phyloP scores from a whole-genome alignment of 2,797 vertebrate genomes.

The Lithobates sylvaticus region DNA sequence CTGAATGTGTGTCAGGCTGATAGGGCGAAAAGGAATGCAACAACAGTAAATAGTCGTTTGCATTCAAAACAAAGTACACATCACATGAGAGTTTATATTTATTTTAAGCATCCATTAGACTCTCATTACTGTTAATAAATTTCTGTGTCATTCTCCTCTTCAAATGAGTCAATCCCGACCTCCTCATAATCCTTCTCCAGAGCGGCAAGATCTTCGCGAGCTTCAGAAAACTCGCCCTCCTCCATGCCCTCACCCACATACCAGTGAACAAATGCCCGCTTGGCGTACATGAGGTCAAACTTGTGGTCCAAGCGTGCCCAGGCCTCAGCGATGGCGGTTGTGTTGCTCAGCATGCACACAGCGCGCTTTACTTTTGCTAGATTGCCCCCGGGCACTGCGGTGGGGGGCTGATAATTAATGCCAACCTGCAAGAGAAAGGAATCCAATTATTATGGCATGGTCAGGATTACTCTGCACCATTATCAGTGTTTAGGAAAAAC shows the following conservation, averaged over 20 bases:
- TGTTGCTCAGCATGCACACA: constrained; percentile 96
- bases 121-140: not conserved
- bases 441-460: too few species aligned
- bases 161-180: constrained; percentile 84
- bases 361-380: constrained; percentile 91
- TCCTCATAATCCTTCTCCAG: constrained; percentile 98
- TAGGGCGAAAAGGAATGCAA: too few species aligned
- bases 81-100: not conserved
- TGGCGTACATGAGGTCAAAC: constrained; percentile 96
- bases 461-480: too few species aligned
- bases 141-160: constrained; percentile 79
- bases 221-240: constrained; percentile 94
- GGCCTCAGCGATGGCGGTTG: constrained; percentile 91
- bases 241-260: constrained; percentile 97
- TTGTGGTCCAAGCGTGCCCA: constrained; percentile 94
- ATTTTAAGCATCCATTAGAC: not conserved
- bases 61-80: not conserved
- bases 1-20: too few species aligned
- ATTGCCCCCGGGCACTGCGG: constrained; percentile 89
- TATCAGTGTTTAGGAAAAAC: too few species aligned
- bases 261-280: constrained; percentile 96
- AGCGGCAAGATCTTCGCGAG: constrained; percentile 92
- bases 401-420: constrained; percentile 95
- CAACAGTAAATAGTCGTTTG: too few species aligned
- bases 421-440: constrained; percentile 81